Conservation (phyloP, 2,888 invertebrate genomes). For the Monoplex corrugatus region DNA sequence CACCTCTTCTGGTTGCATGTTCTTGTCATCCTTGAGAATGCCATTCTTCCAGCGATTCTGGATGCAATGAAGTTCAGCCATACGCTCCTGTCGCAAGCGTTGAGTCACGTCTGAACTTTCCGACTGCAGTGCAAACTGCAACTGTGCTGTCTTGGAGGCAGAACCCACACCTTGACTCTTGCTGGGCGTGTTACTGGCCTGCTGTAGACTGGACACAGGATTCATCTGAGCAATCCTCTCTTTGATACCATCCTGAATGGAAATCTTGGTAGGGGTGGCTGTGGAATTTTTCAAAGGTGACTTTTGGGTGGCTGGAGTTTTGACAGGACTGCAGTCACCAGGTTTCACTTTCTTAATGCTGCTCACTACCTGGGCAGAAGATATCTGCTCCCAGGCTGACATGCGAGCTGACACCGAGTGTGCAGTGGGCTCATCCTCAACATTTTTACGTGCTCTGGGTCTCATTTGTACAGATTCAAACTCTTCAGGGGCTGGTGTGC, state of each 20-base stretch:
- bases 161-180: constrained; percentile 45
- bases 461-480: constrained; percentile 38
- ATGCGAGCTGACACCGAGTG: constrained; percentile 76
- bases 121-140: constrained; percentile 74
- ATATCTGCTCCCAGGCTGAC: constrained; percentile 79
- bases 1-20: background rate
- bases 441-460: constrained; percentile 42
- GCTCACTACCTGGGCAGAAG: constrained; percentile 70
- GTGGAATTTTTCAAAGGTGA: constrained; percentile 20
- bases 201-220: background rate
- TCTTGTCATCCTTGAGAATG: constrained; percentile 64
- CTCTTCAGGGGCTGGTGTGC: constrained; percentile 44
- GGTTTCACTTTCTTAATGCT: constrained; percentile 74
- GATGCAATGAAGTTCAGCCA: constrained; percentile 79
- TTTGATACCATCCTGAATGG: constrained; percentile 62
- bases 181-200: constrained; percentile 38
- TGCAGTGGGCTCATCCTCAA: constrained; percentile 76
- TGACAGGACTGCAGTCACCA: constrained; percentile 55
- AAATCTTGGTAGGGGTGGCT: constrained; percentile 34
- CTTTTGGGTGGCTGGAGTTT: constrained; percentile 45
- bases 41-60: constrained; percentile 80
- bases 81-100: constrained; percentile 76
- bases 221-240: constrained; percentile 67
- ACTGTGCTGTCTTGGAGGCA: constrained; percentile 71
- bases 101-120: constrained; percentile 73